Evolutionary conservation across 2,888 invertebrate genomes (phyloP).

Genomic region (Lasioglossum marginatum): DNA sequence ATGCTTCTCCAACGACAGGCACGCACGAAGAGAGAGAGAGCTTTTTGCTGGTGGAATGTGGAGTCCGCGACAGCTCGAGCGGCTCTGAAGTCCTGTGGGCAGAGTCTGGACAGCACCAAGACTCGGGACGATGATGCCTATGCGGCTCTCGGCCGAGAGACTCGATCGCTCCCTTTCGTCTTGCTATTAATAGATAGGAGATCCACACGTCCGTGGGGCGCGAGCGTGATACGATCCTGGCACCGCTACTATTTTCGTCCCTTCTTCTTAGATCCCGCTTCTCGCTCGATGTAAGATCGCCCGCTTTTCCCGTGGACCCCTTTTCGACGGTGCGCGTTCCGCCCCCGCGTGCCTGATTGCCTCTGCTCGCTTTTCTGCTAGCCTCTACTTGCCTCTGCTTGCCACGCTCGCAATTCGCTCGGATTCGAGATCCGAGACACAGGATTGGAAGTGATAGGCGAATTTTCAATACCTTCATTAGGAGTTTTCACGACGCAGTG

Average conservation of each 20-base stretch:
- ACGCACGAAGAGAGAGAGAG: constrained; percentile 69
- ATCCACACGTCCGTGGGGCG: constrained; percentile 66
- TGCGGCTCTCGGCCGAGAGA: constrained; percentile 46
- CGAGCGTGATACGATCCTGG: constrained; percentile 73
- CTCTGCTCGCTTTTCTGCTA: neutral
- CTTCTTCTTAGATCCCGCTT: constrained; percentile 47
- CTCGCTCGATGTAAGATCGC: constrained; percentile 24
- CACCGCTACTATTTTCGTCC: constrained; percentile 74
- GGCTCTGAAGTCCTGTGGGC: constrained; percentile 86
- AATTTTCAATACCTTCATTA: constrained; percentile 47
- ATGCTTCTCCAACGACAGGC: constrained; percentile 68
- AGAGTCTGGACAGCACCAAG: constrained; percentile 78
- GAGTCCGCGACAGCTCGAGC: constrained; percentile 90
- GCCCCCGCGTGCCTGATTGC: constrained; percentile 26
- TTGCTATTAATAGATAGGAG: constrained; percentile 70
- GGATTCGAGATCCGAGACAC: constrained; percentile 8
- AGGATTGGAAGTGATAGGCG: constrained; percentile 26
- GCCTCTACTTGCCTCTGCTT: neutral
- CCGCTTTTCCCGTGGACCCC: constrained; percentile 42
- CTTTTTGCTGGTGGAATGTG: constrained; percentile 87
- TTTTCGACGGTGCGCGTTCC: constrained; percentile 35
- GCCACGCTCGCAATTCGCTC: neutral
- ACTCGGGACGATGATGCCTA: constrained; percentile 65
- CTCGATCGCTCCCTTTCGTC: constrained; percentile 62
- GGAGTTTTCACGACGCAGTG: constrained; percentile 1